These are phyloP conservation scores for Tholera decimalis DNA, from an alignment of 2,888 invertebrate species.

Conservation along the genomic window DNA sequence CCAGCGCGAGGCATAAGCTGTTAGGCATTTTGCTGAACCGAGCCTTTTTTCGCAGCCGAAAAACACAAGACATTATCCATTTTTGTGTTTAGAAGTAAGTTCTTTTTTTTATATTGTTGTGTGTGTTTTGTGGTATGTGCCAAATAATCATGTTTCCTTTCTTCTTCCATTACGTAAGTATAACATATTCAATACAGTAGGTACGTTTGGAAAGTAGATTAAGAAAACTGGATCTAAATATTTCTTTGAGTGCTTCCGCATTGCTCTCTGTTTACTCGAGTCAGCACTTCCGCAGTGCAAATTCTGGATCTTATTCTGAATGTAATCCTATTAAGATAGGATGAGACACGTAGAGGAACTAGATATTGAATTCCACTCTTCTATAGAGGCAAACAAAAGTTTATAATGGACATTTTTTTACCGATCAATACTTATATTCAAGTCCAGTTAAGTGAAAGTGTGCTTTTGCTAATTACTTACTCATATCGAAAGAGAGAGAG, in stretches of 20 bases:
- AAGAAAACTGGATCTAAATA: conserved; percentile 19
- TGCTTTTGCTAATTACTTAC: neutral
- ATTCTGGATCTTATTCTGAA: conserved; percentile 36
- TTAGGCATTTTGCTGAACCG: no score
- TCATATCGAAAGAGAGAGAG: no score
- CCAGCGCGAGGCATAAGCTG: no score
- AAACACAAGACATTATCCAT: no score
- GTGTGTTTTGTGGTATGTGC: no score
- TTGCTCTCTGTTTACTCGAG: conserved; percentile 17
- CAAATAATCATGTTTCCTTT: no score
- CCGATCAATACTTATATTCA: neutral
- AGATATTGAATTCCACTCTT: conserved; percentile 26
- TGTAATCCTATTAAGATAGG: conserved; percentile 38
- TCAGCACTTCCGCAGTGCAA: conserved; percentile 34
- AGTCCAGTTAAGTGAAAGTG: neutral
- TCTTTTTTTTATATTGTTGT: no score
- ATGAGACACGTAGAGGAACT: conserved; percentile 17
- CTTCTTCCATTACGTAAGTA: no score
- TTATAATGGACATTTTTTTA: neutral
- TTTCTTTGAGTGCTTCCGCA: conserved; percentile 26
- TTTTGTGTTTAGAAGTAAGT: no score
- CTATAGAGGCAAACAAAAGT: conserved; percentile 12
- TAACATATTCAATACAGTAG: conserved; percentile 5
- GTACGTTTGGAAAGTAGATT: conserved; percentile 19
- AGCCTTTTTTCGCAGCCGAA: no score